Evolutionary conservation across 2,797 vertebrate species (phyloP).

Genomic region (Paguma larvata): DNA sequence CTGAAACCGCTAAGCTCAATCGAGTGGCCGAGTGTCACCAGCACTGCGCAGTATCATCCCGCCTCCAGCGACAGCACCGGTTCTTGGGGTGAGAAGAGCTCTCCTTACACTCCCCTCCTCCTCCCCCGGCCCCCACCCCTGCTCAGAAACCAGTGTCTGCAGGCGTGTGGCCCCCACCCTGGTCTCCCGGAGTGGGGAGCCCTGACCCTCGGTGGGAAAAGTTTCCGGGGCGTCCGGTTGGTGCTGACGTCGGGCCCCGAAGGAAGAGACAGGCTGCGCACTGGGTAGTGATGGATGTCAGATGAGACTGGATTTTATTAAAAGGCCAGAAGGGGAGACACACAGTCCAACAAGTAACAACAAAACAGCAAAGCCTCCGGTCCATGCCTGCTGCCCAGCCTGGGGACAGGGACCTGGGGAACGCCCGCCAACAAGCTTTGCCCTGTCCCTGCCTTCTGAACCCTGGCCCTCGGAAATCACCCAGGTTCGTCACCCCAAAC

Average conservation of each 20-base stretch:
- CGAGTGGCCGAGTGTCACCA: background rate
- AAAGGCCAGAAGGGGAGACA: background rate
- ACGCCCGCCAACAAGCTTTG: too few species aligned
- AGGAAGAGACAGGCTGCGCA: background rate
- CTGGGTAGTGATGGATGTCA: background rate
- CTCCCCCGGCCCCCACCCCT: accelerated
- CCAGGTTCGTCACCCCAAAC: background rate
- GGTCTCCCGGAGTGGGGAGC: background rate
- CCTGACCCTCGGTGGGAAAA: background rate
- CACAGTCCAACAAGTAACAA: background rate
- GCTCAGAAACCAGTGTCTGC: too few species aligned
- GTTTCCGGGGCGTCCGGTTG: too few species aligned
- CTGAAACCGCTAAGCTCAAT: background rate
- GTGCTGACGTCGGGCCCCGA: background rate
- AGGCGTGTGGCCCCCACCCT: background rate
- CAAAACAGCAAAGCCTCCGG: background rate
- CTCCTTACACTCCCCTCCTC: background rate
- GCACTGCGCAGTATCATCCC: background rate
- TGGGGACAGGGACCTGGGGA: too few species aligned
- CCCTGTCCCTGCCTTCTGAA: background rate
- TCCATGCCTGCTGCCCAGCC: accelerated
- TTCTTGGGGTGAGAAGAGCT: background rate
- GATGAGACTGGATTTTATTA: background rate
- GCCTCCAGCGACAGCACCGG: background rate
- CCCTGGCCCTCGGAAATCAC: background rate